Evolutionary conservation across 2,113 vertebrate species (phyloP), one percentile per base, ranked within the genome.

Genomic region (Aphyosemion australe): DNA sequence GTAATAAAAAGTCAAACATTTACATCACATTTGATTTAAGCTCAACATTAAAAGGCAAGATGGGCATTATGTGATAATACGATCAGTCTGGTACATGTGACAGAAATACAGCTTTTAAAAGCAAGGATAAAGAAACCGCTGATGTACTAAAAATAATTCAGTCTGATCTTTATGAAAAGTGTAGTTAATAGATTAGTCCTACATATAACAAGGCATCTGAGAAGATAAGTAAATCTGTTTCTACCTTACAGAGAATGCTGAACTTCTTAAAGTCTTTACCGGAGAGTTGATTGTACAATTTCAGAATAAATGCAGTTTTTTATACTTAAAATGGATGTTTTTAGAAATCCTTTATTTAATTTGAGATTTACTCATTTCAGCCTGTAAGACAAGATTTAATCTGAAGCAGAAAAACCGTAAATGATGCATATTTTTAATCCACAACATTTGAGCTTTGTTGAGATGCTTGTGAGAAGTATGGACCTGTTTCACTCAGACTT

Each of bases 1-100:
- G 37, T 76, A 72, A 45, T 20, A 56, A 67, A 48, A 50, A 3
- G 65, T 66, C 20, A 6, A 69, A 72, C 32, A 69, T 61, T 64
- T 51, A 58, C 53, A 42, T 69, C 7, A 42, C 19, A 48, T 68
- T 16, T 55, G 26, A 57, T 62, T 43, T 45, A 46, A 55, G 68
- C 11, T 72, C 75, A 61, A 83, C 66, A 66, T 60, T 46, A 78
- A 69, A 92, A 90, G 82, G 83, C 84, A 81, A 77, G 59, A 26
- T 26, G 26, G 26, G 59, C 58, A 73, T 65, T 78, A 75, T 79
- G 63, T 52, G 58, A 60, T 65, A 16, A 79, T 32, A 12, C 41
- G 60, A 34, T 19, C 54, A 32, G 56, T 70, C 39, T 43, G 14
- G 76, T 46, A 46, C 16, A 42, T 16, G 32, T 15, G 43, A 83